Conservation (phyloP, 1,140 invertebrate species). For the Saccostrea cuccullata region DNA sequence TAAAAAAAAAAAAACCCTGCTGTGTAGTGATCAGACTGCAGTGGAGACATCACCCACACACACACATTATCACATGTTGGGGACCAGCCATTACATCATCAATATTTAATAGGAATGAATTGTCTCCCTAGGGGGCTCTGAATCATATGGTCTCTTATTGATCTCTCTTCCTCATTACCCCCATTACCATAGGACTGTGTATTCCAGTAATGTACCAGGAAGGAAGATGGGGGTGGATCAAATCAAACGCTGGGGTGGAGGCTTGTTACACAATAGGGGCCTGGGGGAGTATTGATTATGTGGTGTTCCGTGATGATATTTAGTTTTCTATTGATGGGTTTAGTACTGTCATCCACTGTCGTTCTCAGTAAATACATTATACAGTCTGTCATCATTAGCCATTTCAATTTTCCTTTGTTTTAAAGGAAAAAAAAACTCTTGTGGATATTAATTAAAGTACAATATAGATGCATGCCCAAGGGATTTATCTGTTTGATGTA, state of each 20-base stretch:
- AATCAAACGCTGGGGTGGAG: background rate
- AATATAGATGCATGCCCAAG: too few relatives aligned
- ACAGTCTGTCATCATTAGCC: too few relatives aligned
- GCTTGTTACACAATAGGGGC: background rate
- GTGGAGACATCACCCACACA: background rate
- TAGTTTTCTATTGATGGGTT: background rate
- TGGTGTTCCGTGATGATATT: background rate
- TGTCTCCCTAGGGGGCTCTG: background rate
- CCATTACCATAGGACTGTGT: background rate
- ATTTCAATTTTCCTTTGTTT: too few relatives aligned
- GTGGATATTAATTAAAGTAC: too few relatives aligned
- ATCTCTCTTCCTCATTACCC: background rate
- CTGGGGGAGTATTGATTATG: background rate
- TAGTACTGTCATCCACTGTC: background rate
- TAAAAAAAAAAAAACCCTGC: background rate
- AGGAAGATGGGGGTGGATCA: slow-evolving; percentile 7
- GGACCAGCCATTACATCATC: slow-evolving; percentile 1
- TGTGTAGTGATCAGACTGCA: background rate
- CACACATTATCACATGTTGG: background rate
- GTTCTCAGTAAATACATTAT: too few relatives aligned
- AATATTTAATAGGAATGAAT: slow-evolving; percentile 12
- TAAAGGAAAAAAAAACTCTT: too few relatives aligned
- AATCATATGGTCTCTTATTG: slow-evolving; percentile 15
- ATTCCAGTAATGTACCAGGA: background rate
- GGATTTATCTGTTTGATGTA: too few relatives aligned